Conservation (phyloP, 2,113 vertebrate genomes). For the Ptilorrhoa leucosticta region DNA sequence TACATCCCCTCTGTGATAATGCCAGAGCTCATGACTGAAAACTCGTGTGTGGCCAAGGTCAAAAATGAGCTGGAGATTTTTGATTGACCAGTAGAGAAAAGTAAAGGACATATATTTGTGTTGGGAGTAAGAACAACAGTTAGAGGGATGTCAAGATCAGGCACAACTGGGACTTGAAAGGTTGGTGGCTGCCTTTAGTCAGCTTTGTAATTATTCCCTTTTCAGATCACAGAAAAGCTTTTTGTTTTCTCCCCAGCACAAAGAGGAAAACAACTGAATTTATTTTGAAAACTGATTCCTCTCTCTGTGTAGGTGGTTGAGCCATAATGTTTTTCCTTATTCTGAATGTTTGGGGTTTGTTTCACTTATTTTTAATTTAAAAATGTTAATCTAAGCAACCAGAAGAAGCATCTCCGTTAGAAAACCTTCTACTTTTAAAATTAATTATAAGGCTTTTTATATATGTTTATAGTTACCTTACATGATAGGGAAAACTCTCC, state of each 20-base stretch:
- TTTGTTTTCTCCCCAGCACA: background rate
- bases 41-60: background rate
- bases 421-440: background rate
- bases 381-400: background rate
- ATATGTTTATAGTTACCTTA: background rate
- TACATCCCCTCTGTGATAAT: background rate
- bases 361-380: background rate
- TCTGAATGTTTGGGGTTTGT: background rate
- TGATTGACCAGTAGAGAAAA: background rate
- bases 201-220: conserved; percentile 20
- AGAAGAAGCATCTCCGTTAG: background rate
- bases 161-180: background rate
- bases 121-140: background rate
- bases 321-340: background rate
- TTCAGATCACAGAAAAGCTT: background rate
- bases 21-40: background rate
- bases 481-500: conserved; percentile 1
- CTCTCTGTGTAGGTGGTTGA: background rate
- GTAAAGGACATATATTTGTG: background rate
- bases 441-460: background rate
- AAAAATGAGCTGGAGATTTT: background rate
- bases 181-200: background rate
- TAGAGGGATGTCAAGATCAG: background rate
- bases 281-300: conserved; percentile 16
- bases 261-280: conserved; percentile 31